Percentiles rank a stretch among this genome's conserved stretches.
phyloP scores from a whole-genome alignment of 2,888 invertebrate genomes.

The Drosophila recens region DNA sequence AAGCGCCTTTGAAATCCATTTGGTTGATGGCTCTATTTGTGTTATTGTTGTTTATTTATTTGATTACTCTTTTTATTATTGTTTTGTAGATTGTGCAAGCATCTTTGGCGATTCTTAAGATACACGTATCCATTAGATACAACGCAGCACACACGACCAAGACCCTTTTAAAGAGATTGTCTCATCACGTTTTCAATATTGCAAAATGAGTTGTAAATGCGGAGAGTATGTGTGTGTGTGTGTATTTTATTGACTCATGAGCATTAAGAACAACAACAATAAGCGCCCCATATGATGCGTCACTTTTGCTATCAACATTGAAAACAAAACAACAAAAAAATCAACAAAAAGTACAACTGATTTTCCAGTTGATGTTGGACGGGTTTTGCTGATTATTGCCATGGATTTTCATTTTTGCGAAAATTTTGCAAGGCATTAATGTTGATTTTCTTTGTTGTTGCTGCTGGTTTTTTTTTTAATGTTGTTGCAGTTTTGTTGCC shows the following conservation, averaged over 20 bases:
- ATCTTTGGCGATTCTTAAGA: slow-evolving; percentile 60
- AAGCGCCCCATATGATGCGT: slow-evolving; percentile 73
- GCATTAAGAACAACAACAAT: slow-evolving; percentile 37
- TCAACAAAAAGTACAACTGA: slow-evolving; percentile 54
- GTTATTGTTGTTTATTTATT: slow-evolving; percentile 30
- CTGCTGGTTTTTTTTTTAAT: slow-evolving; percentile 19
- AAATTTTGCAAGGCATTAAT: slow-evolving; percentile 61
- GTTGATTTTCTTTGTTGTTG: slow-evolving; percentile 24
- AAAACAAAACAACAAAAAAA: slow-evolving; percentile 52
- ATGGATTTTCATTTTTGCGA: slow-evolving; percentile 56
- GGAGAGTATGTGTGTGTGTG: slow-evolving; percentile 14
- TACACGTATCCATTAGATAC: slow-evolving; percentile 38
- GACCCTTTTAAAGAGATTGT: slow-evolving; percentile 77
- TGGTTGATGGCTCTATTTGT: slow-evolving; percentile 55
- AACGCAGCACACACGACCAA: slow-evolving; percentile 41
- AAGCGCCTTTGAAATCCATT: slow-evolving; percentile 42
- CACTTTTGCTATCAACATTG: slow-evolving; percentile 73
- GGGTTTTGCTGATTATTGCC: slow-evolving; percentile 60
- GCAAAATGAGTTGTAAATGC: slow-evolving; percentile 68
- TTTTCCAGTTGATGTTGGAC: slow-evolving; percentile 56
- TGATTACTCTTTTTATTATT: slow-evolving; percentile 25
- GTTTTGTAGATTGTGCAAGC: slow-evolving; percentile 48
- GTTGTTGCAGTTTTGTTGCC: slow-evolving; percentile 56
- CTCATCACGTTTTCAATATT: slow-evolving; percentile 70
- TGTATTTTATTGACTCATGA: slow-evolving; percentile 61